These are phyloP conservation scores for Sebastolobus alascanus DNA, from an alignment of 2,797 vertebrate genomes.

Conservation along the genomic window DNA sequence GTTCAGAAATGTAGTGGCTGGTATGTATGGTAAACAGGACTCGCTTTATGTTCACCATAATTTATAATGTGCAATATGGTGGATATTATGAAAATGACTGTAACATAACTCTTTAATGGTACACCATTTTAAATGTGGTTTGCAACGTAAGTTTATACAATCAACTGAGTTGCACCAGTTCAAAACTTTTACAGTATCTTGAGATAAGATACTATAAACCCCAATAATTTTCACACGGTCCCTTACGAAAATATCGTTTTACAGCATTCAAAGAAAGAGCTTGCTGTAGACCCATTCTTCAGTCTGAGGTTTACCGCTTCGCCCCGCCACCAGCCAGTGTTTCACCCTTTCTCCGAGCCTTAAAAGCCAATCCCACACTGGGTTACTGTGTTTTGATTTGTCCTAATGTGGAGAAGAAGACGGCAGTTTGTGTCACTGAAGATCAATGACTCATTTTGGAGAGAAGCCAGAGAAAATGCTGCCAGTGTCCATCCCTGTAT, in stretches of 20 bases:
- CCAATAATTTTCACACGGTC: neutral
- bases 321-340: neutral
- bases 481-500: conserved; percentile 66
- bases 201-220: neutral
- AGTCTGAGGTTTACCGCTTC: conserved; percentile 8
- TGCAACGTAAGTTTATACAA: neutral
- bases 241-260: neutral
- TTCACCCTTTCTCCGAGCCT: neutral
- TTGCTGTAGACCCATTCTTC: neutral
- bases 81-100: neutral
- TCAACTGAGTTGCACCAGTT: neutral
- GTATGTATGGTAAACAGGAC: neutral
- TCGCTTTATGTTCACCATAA: neutral
- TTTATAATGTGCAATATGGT: neutral
- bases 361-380: conserved; percentile 7
- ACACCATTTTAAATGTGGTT: neutral
- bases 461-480: conserved; percentile 60
- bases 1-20: neutral
- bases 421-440: conserved; percentile 51
- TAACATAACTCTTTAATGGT: neutral
- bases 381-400: conserved; percentile 17
- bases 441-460: conserved; percentile 65
- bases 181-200: neutral
- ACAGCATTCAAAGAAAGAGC: conserved; percentile 13
- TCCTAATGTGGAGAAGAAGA: conserved; percentile 41